Percentiles rank a stretch among this genome's conserved stretches.
These are phyloP conservation scores for Anniella stebbinsi DNA, from an alignment of 2,797 vertebrate species.

Conservation along the genomic window DNA sequence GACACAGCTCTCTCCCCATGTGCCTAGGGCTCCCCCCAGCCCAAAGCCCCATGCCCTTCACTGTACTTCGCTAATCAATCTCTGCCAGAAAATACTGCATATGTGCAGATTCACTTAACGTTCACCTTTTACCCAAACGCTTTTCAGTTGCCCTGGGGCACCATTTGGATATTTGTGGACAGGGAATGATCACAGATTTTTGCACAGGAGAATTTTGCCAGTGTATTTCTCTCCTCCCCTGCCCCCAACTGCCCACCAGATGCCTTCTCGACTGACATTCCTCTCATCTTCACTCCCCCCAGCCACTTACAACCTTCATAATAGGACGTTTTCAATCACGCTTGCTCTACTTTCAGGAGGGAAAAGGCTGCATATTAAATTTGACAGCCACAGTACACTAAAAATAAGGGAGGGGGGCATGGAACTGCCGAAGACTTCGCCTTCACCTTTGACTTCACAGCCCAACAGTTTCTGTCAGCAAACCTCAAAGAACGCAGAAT, in stretches of 20 bases:
- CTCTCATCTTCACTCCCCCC: not conserved
- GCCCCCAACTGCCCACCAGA: fast-evolving
- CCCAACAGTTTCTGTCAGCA: not conserved
- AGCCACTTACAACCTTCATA: not conserved
- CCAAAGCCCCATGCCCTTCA: no score
- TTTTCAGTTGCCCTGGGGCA: not conserved
- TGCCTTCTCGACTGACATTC: constrained; percentile 16
- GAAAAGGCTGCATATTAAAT: fast-evolving
- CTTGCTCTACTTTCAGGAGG: not conserved
- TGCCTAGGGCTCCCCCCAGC: no score
- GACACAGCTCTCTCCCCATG: not conserved
- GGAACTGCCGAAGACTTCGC: not conserved
- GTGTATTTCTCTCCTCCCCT: not conserved
- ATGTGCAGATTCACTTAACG: not conserved
- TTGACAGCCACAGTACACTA: not conserved
- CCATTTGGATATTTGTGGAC: not conserved
- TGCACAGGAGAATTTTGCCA: not conserved
- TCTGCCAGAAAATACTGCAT: not conserved
- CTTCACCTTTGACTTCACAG: not conserved
- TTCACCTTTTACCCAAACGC: not conserved
- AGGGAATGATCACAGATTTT: not conserved
- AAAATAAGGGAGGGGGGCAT: not conserved
- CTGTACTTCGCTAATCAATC: not conserved
- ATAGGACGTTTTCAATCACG: constrained; percentile 46
- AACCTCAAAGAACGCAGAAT: not conserved